Evolutionary conservation across 2,113 vertebrate genomes (phyloP), one percentile per base, ranked within the genome.

Genomic region (Siniperca chuatsi): DNA sequence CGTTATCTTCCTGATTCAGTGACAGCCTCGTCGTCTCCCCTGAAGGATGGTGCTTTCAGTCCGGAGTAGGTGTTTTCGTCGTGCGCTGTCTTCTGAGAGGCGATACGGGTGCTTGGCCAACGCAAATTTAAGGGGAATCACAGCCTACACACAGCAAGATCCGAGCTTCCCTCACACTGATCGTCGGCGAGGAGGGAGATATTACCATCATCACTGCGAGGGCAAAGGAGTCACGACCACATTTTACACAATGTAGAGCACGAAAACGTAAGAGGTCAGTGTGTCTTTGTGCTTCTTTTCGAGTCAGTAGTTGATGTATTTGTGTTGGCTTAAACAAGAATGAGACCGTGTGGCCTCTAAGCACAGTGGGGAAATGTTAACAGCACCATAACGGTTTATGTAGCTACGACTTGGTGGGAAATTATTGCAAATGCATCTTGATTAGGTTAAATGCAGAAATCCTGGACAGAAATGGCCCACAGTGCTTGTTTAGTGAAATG

Each of bases 21-120:
- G 84, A 90, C 89, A 84, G 81, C 69, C 78, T 84, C 83, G 86
- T 80, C 89, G 83, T 81, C 87, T 91, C 78, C 74, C 80, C 77
- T 87, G 90, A 95, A 95, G 90, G 88, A 96, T 96, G 96, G 79
- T 95, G 94, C 95, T 89, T 83, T 87, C 87, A 70, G 89, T 86
- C 91, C 89, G 82, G 90, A 72, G 87, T 44, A 84, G 86, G 86
- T 90, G 94, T 84, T 75, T 86, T 89, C 90, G 77, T 93, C 85
- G 89, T 89, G 87, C 91, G 79, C 92, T 90, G 88, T 93, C 84
- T 88, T 90, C 82, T 69, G 81, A 85, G 81, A 82, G 88, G 89
- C 92, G 90, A 94, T 84, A 79, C 90, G 89, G 92, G 85, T 90
- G 92, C 93, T 92, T 81, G 91, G 90, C 91, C 86, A 89, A 89